phyloP scores from a whole-genome alignment of 1,140 invertebrate genomes.

The Cotesia typhae region DNA sequence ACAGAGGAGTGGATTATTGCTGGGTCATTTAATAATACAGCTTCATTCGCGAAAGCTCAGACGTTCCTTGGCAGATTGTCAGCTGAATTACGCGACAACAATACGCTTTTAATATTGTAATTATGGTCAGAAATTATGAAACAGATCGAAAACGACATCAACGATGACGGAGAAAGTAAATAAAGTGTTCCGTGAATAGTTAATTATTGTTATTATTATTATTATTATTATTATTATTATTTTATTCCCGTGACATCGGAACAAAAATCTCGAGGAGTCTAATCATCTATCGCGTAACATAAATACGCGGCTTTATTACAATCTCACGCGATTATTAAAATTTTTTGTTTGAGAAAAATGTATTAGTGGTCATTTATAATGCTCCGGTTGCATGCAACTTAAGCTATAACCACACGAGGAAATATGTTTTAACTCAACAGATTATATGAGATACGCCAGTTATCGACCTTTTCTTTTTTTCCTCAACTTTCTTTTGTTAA shows the following conservation, averaged over 20 bases:
- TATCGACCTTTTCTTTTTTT: conserved; percentile 14
- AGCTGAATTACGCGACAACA: background rate
- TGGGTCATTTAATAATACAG: conserved; percentile 1
- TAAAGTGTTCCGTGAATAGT: background rate
- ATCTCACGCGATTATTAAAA: conserved; percentile 36
- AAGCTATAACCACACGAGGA: conserved; percentile 31
- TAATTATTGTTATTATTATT: background rate
- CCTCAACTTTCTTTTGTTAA: background rate
- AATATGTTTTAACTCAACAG: conserved; percentile 37
- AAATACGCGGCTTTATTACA: conserved; percentile 34
- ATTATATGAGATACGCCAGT: conserved; percentile 24
- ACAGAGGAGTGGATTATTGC: conserved; percentile 11
- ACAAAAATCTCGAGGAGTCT: conserved; percentile 33
- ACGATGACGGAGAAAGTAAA: background rate
- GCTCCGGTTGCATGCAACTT: conserved; percentile 35
- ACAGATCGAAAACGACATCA: too few relatives aligned
- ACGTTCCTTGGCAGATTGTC: conserved; percentile 13
- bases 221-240: background rate
- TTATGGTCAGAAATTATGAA: too few relatives aligned
- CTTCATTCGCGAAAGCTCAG: background rate
- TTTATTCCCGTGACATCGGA: conserved; percentile 11
- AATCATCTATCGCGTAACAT: conserved; percentile 31
- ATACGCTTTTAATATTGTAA: background rate
- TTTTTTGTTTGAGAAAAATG: conserved; percentile 22
- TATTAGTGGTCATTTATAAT: conserved; percentile 36